Evolutionary conservation across 2,888 invertebrate species (phyloP).

Genomic region (Synanthedon myopaeformis): DNA sequence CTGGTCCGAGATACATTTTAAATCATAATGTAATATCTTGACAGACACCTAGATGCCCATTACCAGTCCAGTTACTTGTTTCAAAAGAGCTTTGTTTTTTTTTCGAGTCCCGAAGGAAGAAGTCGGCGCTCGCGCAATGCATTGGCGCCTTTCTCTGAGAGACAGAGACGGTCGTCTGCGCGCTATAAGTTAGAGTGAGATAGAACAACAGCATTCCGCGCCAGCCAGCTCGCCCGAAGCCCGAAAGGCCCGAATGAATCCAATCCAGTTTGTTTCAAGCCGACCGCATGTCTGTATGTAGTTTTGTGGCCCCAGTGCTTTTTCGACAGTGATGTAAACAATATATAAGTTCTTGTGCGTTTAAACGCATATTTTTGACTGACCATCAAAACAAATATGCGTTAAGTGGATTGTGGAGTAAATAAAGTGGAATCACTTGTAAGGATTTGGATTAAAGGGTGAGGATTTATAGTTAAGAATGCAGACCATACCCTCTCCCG

Average conservation of each 20-base stretch:
- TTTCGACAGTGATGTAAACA: conserved; percentile 59
- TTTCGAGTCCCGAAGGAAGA: conserved; percentile 61
- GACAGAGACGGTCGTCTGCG: conserved; percentile 27
- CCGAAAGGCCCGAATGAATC: conserved; percentile 52
- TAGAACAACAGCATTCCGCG: conserved; percentile 52
- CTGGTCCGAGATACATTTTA: conserved; percentile 17
- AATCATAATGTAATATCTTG: conserved; percentile 46
- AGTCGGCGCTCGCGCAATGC: conserved; percentile 58
- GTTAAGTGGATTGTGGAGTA: conserved; percentile 13
- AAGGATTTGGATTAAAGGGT: conserved; percentile 38
- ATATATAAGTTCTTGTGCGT: conserved; percentile 36
- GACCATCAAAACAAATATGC: conserved; percentile 38
- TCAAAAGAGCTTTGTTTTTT: conserved; percentile 57
- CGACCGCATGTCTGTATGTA: conserved; percentile 41
- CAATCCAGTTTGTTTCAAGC: conserved; percentile 63
- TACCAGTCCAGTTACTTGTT: conserved; percentile 47
- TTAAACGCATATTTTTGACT: conserved; percentile 27
- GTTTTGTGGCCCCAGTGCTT: conserved; percentile 15
- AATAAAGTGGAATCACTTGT: conserved; percentile 11
- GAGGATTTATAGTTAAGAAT: conserved; percentile 53
- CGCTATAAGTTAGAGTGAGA: conserved; percentile 29
- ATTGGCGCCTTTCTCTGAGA: conserved; percentile 62
- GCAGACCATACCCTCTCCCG: conserved; percentile 56
- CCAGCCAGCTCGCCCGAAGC: conserved; percentile 45
- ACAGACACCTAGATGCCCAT: conserved; percentile 49